A percentile compares a stretch with the other conserved stretches of the same genome.
Evolutionary conservation across 2,888 invertebrate species (phyloP).

Genomic region (Epirrhoe alternata): DNA sequence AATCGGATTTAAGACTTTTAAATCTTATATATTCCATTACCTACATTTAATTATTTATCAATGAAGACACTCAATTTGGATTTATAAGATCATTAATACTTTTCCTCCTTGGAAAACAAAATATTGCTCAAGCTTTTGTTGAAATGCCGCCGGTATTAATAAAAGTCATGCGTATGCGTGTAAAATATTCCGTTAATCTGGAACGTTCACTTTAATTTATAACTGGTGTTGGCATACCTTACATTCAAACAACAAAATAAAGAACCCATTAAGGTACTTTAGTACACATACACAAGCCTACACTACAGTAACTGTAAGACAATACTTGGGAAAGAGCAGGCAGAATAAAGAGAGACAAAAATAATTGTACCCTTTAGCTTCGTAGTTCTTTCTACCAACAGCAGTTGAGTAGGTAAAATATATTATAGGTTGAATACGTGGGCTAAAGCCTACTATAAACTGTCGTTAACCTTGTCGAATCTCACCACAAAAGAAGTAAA

Average conservation of each 20-base stretch:
- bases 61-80: not conserved
- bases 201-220: constrained; percentile 21
- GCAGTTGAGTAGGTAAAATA: too few relatives aligned
- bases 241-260: constrained; percentile 25
- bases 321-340: constrained; percentile 19
- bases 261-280: constrained; percentile 19
- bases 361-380: not conserved
- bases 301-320: constrained; percentile 20
- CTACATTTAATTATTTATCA: too few relatives aligned
- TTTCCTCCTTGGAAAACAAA: constrained; percentile 5
- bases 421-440: too few relatives aligned
- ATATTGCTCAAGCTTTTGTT: constrained; percentile 10
- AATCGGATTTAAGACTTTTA: too few relatives aligned
- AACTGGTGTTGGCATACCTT: constrained; percentile 18
- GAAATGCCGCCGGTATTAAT: constrained; percentile 15
- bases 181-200: constrained; percentile 17
- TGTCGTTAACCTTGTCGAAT: not conserved
- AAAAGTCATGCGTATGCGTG: constrained; percentile 14
- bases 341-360: constrained; percentile 16
- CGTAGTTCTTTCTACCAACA: not conserved
- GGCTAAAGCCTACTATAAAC: not conserved
- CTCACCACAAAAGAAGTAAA: constrained; percentile 5
- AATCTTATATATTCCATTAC: too few relatives aligned
- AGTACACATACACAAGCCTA: constrained; percentile 7
- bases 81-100: not conserved